Evolutionary conservation across 2,797 vertebrate genomes (phyloP).

Genomic region (Tokudaia muenninki): DNA sequence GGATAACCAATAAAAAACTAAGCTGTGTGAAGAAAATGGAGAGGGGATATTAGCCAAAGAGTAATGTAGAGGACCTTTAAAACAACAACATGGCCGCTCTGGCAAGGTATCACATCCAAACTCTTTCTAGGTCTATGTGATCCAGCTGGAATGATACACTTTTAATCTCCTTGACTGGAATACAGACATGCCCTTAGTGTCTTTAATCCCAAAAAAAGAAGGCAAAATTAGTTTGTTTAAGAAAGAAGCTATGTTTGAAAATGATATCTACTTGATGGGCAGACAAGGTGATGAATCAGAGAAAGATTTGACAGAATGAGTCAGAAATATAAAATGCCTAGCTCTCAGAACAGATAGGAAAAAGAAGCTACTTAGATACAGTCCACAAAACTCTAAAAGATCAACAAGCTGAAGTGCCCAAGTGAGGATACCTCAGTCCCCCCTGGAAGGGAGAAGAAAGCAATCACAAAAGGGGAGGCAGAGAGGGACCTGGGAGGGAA

Average conservation of each 20-base stretch:
- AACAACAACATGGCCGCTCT: not conserved
- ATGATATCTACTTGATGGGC: not conserved
- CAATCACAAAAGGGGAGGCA: too few relatives aligned
- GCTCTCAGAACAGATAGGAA: not conserved
- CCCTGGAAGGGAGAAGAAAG: too few relatives aligned
- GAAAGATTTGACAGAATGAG: not conserved
- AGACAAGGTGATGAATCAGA: not conserved
- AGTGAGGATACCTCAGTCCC: too few relatives aligned
- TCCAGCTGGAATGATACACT: not conserved
- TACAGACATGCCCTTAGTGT: not conserved
- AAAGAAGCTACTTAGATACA: not conserved
- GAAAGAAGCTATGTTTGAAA: not conserved
- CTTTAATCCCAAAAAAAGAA: not conserved
- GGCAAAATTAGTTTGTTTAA: not conserved
- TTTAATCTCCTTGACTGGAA: not conserved
- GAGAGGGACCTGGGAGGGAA: too few relatives aligned
- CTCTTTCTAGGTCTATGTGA: not conserved
- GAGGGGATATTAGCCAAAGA: not conserved
- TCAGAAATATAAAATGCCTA: not conserved
- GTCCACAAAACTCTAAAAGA: too few relatives aligned
- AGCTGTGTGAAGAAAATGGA: not conserved
- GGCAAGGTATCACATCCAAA: not conserved
- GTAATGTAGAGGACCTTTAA: not conserved
- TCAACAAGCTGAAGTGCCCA: too few relatives aligned
- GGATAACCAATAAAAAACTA: not conserved